Percentiles rank a stretch among this genome's conserved stretches.
Evolutionary conservation across 2,888 invertebrate genomes (phyloP).

Genomic region (Zaprionus bogoriensis): DNA sequence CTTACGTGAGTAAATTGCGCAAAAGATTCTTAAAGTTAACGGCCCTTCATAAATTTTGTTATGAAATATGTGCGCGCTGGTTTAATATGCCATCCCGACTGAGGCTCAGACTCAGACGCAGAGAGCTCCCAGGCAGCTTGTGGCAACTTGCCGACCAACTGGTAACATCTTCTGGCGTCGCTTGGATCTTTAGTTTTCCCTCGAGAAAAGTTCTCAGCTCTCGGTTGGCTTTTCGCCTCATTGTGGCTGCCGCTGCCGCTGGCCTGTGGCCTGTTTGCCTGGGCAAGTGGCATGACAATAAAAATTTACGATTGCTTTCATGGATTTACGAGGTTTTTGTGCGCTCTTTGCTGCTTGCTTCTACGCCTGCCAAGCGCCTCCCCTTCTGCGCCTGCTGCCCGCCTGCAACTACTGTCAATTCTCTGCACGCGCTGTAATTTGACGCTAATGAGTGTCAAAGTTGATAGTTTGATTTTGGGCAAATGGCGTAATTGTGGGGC

Average conservation of each 20-base stretch:
- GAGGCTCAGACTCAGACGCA: background rate
- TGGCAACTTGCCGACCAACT: slow-evolving; percentile 15
- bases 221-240: slow-evolving; percentile 34
- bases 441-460: slow-evolving; percentile 78
- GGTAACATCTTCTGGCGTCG: slow-evolving; percentile 4
- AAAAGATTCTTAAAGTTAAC: slow-evolving; percentile 80
- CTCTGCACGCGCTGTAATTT: slow-evolving; percentile 64
- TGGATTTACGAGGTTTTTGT: slow-evolving; percentile 72
- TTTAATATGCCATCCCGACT: slow-evolving; percentile 74
- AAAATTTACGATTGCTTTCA: slow-evolving; percentile 78
- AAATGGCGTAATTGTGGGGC: slow-evolving; percentile 63
- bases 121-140: slow-evolving; percentile 34
- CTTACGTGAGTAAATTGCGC: slow-evolving; percentile 65
- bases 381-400: background rate
- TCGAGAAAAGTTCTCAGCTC: slow-evolving; percentile 76
- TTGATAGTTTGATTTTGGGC: slow-evolving; percentile 74
- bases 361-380: background rate
- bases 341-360: slow-evolving; percentile 2
- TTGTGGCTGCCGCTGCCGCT: slow-evolving; percentile 18
- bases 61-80: slow-evolving; percentile 78
- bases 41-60: slow-evolving; percentile 80
- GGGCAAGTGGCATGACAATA: slow-evolving; percentile 75
- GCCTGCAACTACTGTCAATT: slow-evolving; percentile 4
- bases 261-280: slow-evolving; percentile 8
- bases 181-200: slow-evolving; percentile 58